Evolutionary conservation across 2,113 vertebrate genomes (phyloP).

Genomic region (Eonycteris spelaea): DNA sequence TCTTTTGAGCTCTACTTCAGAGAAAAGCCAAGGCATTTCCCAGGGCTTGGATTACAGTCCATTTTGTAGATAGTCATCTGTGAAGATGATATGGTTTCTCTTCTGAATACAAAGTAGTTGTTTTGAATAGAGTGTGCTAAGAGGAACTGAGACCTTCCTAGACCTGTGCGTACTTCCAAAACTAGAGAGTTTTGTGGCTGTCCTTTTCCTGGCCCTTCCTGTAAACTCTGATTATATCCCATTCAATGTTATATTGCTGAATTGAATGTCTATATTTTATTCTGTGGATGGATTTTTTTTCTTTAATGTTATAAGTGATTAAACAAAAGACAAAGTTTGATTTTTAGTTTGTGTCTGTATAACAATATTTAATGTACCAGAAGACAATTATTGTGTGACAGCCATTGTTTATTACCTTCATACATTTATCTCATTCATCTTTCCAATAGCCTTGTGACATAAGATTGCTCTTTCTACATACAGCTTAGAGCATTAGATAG

Average conservation of each 20-base stretch:
- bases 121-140: constrained; percentile 4
- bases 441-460: neutral
- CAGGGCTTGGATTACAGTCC: constrained; percentile 42
- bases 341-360: neutral
- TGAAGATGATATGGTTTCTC: neutral
- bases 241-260: neutral
- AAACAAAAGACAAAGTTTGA: neutral
- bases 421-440: neutral
- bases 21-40: constrained; percentile 36
- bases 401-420: neutral
- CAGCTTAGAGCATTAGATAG: neutral
- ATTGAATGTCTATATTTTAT: neutral
- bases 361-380: neutral
- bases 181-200: neutral
- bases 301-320: neutral
- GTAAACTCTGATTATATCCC: neutral
- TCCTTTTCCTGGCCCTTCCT: neutral
- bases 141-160: neutral
- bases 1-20: constrained; percentile 37
- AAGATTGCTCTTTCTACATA: neutral
- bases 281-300: neutral
- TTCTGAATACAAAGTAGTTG: neutral
- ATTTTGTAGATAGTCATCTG: constrained; percentile 56
- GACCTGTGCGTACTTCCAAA: neutral
- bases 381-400: neutral